Base-by-base conservation (phyloP, 2,113 vertebrate genomes). In the Neotragus moschatus region DNA sequence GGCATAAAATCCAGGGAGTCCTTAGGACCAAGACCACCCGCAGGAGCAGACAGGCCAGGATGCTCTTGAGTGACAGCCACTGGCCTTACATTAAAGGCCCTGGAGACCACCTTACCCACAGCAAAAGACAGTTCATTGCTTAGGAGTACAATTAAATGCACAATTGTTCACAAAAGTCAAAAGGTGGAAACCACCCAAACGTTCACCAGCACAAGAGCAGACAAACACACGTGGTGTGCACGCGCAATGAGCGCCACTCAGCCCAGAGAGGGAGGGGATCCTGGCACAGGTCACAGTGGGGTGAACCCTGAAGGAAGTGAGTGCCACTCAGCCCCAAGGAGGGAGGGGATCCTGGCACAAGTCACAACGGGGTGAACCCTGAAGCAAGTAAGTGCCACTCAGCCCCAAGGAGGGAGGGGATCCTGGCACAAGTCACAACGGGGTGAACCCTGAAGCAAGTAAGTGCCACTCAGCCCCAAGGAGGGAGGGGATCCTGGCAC, bases 61-160 rank as follows among this genome's bases (percentile, higher is more conserved):
- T 12, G 79, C 19, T 47, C 26, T 36, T 33, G 55, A 49, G 51
- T 8, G 81, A 45, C 19, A 33, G 17, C 19, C 63, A 28, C 12
- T 8, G 16, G 15, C 28, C 26, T 55, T 19, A n/a, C 26, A 3
- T 7, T 30, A 6, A 39, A 0, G 4, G 23, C n/a, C 13, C 0
- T 1, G 61, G 1, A 45, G 55, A 11, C 61, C 49, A 0, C 6
- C 43, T 33, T 61, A 61, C 3, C 63, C 85, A 53, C 1, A 8
- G 28, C 25, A 39, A 60, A 33, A 58, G 47, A 16, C 3, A 3
- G 47, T 17, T 26, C 2, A 17, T 11, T 12, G 25, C 55, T 79
- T 19, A 45, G 19, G 25, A 23, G 53, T 77, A 39, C 90, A 90
- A 89, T 58, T 73, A 92, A 95, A 47, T 3, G 13, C 55, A 33